These are phyloP conservation scores for Dendrolimus punctatus DNA, from an alignment of 1,140 invertebrate genomes.

Conservation along the genomic window DNA sequence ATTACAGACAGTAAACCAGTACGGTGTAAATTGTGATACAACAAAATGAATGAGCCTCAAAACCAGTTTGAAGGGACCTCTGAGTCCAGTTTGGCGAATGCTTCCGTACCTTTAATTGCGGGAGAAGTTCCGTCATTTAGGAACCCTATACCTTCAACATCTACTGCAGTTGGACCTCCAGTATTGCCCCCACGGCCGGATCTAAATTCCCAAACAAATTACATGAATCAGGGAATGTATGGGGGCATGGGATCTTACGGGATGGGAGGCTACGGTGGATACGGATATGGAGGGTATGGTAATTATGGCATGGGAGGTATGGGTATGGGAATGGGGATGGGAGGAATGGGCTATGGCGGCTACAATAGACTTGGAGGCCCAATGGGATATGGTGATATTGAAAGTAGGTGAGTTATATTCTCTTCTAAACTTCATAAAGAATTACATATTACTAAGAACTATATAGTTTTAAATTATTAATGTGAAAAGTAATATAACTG, in stretches of 20 bases:
- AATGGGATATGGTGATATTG: slow-evolving; percentile 72
- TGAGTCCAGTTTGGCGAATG: slow-evolving; percentile 39
- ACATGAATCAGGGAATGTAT: slow-evolving; percentile 32
- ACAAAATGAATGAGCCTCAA: slow-evolving; percentile 5
- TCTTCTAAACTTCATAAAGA: not conserved
- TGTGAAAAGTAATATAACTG: no score
- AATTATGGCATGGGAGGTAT: slow-evolving; percentile 44
- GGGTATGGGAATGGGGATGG: slow-evolving; percentile 29
- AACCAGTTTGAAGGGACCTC: slow-evolving; percentile 38
- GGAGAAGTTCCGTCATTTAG: slow-evolving; percentile 31
- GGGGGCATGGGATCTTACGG: slow-evolving; percentile 30
- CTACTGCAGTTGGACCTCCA: slow-evolving; percentile 25
- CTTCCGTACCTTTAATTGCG: slow-evolving; percentile 16
- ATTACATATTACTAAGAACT: no score
- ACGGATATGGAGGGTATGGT: slow-evolving; percentile 29
- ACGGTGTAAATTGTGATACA: no score
- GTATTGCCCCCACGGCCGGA: slow-evolving; percentile 49
- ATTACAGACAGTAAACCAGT: no score
- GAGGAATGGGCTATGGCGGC: slow-evolving; percentile 30
- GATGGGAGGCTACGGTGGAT: slow-evolving; percentile 36
- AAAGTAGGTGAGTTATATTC: slow-evolving; percentile 68
- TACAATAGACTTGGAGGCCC: slow-evolving; percentile 62
- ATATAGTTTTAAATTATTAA: no score
- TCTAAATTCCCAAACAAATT: slow-evolving; percentile 24
- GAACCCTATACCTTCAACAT: slow-evolving; percentile 36